A percentile compares a stretch with the other conserved stretches of the same genome.
These are phyloP conservation scores for Aproaerema taeniolella DNA, from an alignment of 2,888 invertebrate species.

Conservation along the genomic window DNA sequence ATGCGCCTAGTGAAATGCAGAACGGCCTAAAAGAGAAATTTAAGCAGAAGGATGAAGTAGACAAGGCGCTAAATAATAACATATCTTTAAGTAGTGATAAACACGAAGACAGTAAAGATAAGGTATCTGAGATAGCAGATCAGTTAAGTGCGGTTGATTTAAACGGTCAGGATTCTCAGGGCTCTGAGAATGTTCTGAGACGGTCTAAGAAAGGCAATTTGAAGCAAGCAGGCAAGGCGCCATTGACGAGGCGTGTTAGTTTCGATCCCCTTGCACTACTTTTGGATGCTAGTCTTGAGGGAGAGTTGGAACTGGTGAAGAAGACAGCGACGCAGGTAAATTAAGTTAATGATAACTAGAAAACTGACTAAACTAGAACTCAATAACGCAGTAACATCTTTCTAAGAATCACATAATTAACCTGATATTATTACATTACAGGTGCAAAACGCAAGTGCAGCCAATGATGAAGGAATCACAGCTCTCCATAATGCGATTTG, in stretches of 20 bases:
- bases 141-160: slow-evolving; percentile 71
- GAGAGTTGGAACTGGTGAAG: slow-evolving; percentile 97
- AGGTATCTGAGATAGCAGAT: slow-evolving; percentile 64
- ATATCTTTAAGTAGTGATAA: slow-evolving; percentile 49
- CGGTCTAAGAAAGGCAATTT: slow-evolving; percentile 88
- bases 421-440: too few species aligned
- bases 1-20: slow-evolving; percentile 50
- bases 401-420: too few species aligned
- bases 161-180: slow-evolving; percentile 75
- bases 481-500: slow-evolving; percentile 99
- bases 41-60: slow-evolving; percentile 62
- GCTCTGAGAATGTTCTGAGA: slow-evolving; percentile 75
- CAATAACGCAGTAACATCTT: too few species aligned
- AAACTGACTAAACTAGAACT: too few species aligned
- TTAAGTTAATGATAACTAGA: too few species aligned
- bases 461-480: slow-evolving; percentile 99
- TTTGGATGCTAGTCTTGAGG: slow-evolving; percentile 97
- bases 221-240: slow-evolving; percentile 85
- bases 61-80: slow-evolving; percentile 52
- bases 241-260: slow-evolving; percentile 90
- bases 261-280: slow-evolving; percentile 98
- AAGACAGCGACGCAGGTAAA: slow-evolving; percentile 95
- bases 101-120: slow-evolving; percentile 61
- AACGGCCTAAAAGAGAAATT: slow-evolving; percentile 55
- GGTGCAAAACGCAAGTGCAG: slow-evolving; percentile 96